Base-by-base conservation (phyloP, 2,888 invertebrate genomes). In the Lydus trimaculatus region DNA sequence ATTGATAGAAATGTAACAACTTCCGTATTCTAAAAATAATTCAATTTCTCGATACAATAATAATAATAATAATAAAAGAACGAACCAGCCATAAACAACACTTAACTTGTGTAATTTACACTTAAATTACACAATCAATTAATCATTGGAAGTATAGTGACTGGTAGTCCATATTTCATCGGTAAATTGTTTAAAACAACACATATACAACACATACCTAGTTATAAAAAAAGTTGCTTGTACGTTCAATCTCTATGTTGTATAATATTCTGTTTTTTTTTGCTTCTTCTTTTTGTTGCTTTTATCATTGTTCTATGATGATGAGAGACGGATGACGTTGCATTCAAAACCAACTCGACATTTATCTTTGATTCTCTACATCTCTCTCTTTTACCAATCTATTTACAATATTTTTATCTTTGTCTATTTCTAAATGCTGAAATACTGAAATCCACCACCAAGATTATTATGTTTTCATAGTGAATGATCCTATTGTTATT, bases 81-180 rank as follows among this genome's bases (percentile, higher is more conserved):
- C 23, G 9, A 11, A 9, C 48, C 20, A 48, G 7, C 17, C 39
- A 43, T 43, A 43, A 43, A 48, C 31, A 60, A 36, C 33, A 60
- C 31, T 36, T 31, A 48, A 66, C 64, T 66, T 64, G 2, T 28
- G 63, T 64, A 70, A 75, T 75, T 76, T 75, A 73, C 73, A 70
- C 73, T 73, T 74, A 72, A 76, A 76, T 75, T 74, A 75, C 69
- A 72, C 73, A 76, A 73, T 73, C 75, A 73, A 75, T 76, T 76
- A 75, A 76, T 76, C 75, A 75, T 73, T 68, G 73, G n/a, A n/a
- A n/a, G n/a, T 7, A 6, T n/a, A 43, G 72, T 72, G 73, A 75
- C 72, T 73, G 73, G 74, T 75, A 70, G 74, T 67, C 72, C 72
- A 74, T 74, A 76, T 74, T 74, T 76, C 75, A 75, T 74, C 65